These are phyloP conservation scores for Synodontis membranacea DNA, from an alignment of 2,113 vertebrate species.

Conservation along the genomic window DNA sequence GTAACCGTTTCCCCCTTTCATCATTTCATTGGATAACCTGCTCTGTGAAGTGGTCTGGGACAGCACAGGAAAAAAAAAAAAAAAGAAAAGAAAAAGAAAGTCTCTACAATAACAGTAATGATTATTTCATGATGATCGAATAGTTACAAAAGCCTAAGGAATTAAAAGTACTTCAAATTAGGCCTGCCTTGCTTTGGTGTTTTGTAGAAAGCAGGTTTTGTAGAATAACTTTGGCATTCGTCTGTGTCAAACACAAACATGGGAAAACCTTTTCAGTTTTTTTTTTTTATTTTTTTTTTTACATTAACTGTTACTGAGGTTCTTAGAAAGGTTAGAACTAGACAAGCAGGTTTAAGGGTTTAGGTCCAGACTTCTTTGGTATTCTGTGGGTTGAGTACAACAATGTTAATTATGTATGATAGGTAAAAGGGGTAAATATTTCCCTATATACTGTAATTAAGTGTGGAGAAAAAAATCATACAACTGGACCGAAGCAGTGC, in stretches of 20 bases:
- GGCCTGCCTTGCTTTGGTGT: background rate
- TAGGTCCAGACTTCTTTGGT: background rate
- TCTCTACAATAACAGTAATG: background rate
- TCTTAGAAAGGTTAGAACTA: background rate
- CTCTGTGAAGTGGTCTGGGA: conserved; percentile 46
- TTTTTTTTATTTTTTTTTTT: no score
- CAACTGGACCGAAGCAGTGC: background rate
- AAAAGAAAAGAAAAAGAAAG: background rate
- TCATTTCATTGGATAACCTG: conserved; percentile 48
- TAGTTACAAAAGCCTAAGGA: background rate
- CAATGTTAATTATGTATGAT: background rate
- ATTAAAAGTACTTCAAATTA: background rate
- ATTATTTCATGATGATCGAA: background rate
- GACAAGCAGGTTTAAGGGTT: background rate
- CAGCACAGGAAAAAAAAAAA: background rate
- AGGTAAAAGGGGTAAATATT: background rate
- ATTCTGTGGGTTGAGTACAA: background rate
- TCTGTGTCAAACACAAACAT: conserved; percentile 50
- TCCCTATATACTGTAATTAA: background rate
- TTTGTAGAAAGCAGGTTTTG: background rate
- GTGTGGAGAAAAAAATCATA: background rate
- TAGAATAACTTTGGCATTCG: background rate
- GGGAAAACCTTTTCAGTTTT: conserved; percentile 49
- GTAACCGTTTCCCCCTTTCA: conserved; percentile 65
- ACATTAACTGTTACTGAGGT: background rate